Percentiles rank a stretch among this genome's conserved stretches.
Evolutionary conservation across 37 sponge, comb jelly and placozoan genomes (phyloP).

Genomic region (Spongilla lacustris): DNA sequence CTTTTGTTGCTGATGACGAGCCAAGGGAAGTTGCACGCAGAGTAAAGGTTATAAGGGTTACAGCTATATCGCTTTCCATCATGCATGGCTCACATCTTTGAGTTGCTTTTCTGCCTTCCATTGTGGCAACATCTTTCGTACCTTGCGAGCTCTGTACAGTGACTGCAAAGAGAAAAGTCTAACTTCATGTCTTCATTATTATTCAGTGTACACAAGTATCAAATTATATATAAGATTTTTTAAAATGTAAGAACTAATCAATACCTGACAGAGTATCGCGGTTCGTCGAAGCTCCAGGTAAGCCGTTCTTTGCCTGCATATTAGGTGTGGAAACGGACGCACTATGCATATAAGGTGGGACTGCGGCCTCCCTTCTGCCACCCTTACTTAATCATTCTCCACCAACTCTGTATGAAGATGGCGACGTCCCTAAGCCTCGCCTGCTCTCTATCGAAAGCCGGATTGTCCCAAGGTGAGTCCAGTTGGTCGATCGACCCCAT

Average conservation of each 20-base stretch:
- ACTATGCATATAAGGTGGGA: background rate
- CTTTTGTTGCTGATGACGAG: constrained; percentile 73
- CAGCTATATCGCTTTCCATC: background rate
- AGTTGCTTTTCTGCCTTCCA: constrained; percentile 57
- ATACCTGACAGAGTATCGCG: constrained; percentile 48
- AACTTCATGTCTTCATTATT: no score
- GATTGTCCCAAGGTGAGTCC: constrained; percentile 66
- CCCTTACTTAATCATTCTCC: constrained; percentile 68
- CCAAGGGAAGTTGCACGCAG: background rate
- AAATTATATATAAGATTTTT: no score
- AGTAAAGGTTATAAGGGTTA: background rate
- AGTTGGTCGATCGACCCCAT: constrained; percentile 37
- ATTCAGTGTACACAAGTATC: no score
- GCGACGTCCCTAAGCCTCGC: constrained; percentile 57
- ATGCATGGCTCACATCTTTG: constrained; percentile 50
- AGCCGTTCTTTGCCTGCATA: constrained; percentile 46
- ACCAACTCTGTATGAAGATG: constrained; percentile 73
- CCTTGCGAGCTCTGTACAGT: constrained; percentile 48
- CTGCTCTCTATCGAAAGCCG: constrained; percentile 61
- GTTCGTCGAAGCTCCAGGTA: constrained; percentile 60
- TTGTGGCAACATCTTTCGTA: constrained; percentile 56
- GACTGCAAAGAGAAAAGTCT: constrained; percentile 35
- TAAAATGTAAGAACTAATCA: background rate
- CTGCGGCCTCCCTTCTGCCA: background rate
- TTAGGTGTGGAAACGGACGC: background rate